Percentiles rank a stretch among this genome's conserved stretches.
phyloP scores from a whole-genome alignment of 2,888 invertebrate genomes.

The Macrosiphum euphorbiae region DNA sequence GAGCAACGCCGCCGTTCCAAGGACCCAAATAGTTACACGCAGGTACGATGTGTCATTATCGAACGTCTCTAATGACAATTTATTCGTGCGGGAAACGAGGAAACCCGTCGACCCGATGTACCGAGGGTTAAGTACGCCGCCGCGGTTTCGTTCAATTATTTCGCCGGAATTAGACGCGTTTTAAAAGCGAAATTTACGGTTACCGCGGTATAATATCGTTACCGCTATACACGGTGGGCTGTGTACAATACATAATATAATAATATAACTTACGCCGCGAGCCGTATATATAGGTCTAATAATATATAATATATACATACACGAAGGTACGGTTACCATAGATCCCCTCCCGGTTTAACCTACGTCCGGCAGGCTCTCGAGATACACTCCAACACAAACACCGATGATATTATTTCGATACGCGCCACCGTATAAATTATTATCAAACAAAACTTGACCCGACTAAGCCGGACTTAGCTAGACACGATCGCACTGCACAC shows the following conservation, averaged over 20 bases:
- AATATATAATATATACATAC: background rate
- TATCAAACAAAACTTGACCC: constrained; percentile 45
- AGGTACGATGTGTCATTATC: background rate
- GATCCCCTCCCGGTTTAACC: background rate
- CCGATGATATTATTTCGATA: constrained; percentile 29
- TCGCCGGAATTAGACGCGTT: background rate
- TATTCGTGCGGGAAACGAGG: background rate
- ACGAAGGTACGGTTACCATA: background rate
- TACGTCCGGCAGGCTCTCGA: background rate
- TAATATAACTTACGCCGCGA: background rate
- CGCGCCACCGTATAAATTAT: constrained; percentile 9
- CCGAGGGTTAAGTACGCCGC: background rate
- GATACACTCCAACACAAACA: background rate
- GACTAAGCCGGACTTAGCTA: constrained; percentile 57
- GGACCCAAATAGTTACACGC: background rate
- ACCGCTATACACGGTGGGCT: background rate
- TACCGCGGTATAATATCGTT: background rate
- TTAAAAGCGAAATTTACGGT: background rate
- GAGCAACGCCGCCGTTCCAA: background rate
- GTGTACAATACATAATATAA: background rate
- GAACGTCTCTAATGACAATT: constrained; percentile 7
- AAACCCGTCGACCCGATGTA: background rate
- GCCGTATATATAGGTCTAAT: too few relatives aligned
- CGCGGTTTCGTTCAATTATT: constrained; percentile 10
- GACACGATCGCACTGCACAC: background rate